These are phyloP conservation scores for Lota lota DNA, from an alignment of 2,113 vertebrate species.

Conservation along the genomic window DNA sequence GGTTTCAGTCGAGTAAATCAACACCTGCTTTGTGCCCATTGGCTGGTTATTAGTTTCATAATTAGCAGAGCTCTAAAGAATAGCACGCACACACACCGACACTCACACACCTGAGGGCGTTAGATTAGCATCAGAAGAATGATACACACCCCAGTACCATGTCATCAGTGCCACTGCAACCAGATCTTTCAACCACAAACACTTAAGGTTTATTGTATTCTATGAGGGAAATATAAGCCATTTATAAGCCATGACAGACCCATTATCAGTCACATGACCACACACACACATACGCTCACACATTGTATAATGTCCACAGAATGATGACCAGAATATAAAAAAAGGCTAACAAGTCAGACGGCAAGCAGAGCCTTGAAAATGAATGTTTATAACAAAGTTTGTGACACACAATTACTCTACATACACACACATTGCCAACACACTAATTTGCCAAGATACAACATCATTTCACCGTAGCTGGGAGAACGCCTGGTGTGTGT, in stretches of 20 bases:
- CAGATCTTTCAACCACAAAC: not conserved
- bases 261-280: not conserved
- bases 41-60: slow-evolving; percentile 13
- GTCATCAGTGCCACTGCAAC: not conserved
- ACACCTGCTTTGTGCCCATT: slow-evolving; percentile 9
- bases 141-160: too few relatives aligned
- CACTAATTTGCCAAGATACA: not conserved
- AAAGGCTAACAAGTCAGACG: not conserved
- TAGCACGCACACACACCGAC: too few relatives aligned
- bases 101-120: too few relatives aligned
- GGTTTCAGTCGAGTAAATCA: not conserved
- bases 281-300: not conserved
- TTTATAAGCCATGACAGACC: not conserved
- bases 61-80: not conserved
- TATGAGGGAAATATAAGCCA: not conserved
- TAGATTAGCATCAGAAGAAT: too few relatives aligned
- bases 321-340: slow-evolving; percentile 1
- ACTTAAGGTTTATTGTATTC: not conserved
- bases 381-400: too few relatives aligned
- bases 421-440: slow-evolving; percentile 12
- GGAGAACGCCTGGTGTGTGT: not conserved
- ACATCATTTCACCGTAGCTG: too few relatives aligned
- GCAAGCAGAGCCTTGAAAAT: too few relatives aligned
- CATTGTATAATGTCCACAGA: not conserved
- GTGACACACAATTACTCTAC: too few relatives aligned